Conservation (phyloP, 1,140 invertebrate species). For the Drosophila persimilis region DNA sequence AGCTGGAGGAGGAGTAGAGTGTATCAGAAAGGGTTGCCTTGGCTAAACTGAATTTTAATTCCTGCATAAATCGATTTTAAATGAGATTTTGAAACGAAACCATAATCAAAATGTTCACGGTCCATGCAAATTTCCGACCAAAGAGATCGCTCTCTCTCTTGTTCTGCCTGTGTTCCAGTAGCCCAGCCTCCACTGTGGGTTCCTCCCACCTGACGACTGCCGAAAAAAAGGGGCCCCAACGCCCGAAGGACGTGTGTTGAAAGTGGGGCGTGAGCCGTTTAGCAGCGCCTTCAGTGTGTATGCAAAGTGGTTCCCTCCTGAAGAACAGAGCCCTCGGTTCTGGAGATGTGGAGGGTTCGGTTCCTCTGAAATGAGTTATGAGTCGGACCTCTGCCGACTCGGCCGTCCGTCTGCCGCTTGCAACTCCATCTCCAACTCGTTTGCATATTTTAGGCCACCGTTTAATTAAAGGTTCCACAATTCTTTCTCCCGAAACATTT, state of each 20-base stretch:
- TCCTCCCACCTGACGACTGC: slow-evolving; percentile 76
- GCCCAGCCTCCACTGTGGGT: slow-evolving; percentile 51
- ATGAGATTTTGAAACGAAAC: slow-evolving; percentile 67
- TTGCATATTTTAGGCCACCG: slow-evolving; percentile 83
- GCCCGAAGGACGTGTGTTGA: slow-evolving; percentile 77
- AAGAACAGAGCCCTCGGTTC: slow-evolving; percentile 4
- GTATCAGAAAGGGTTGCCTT: slow-evolving; percentile 19
- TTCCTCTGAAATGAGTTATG: slow-evolving; percentile 76
- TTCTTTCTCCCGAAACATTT: slow-evolving; percentile 60
- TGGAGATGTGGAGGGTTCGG: neutral
- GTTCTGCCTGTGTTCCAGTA: slow-evolving; percentile 50
- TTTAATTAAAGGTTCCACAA: slow-evolving; percentile 82
- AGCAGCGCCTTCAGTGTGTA: slow-evolving; percentile 57
- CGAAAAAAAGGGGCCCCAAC: slow-evolving; percentile 56
- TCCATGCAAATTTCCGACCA: slow-evolving; percentile 42
- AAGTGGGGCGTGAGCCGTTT: slow-evolving; percentile 82
- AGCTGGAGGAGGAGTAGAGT: slow-evolving; percentile 1
- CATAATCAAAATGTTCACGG: slow-evolving; percentile 67
- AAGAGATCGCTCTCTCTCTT: slow-evolving; percentile 6
- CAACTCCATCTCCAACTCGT: slow-evolving; percentile 48
- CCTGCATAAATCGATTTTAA: slow-evolving; percentile 82
- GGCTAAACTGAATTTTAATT: slow-evolving; percentile 73
- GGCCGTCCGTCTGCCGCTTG: slow-evolving; percentile 3
- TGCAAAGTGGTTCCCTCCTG: slow-evolving; percentile 63
- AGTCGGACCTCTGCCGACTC: slow-evolving; percentile 54